These are phyloP conservation scores for Bufo bufo DNA, from an alignment of 2,113 vertebrate species.

Conservation along the genomic window DNA sequence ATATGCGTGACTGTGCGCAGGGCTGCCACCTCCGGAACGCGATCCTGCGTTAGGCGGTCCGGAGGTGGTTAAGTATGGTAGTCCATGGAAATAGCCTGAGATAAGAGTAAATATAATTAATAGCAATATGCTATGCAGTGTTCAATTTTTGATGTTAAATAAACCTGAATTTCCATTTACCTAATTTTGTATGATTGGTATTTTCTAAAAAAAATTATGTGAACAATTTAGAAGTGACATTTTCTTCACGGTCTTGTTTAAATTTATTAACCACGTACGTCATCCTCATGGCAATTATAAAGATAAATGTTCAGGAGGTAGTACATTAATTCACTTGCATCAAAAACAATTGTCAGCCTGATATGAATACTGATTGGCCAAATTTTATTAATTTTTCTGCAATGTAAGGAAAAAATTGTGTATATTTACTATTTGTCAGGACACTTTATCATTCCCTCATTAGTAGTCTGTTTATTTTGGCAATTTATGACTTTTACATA, in stretches of 20 bases:
- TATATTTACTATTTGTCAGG: conserved; percentile 7
- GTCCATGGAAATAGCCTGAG: no score
- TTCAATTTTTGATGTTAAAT: background rate
- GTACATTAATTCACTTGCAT: background rate
- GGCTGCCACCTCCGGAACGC: no score
- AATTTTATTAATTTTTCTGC: background rate
- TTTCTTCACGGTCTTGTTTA: background rate
- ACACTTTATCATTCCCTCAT: conserved; percentile 24
- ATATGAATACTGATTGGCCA: background rate
- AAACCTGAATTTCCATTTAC: background rate
- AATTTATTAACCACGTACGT: background rate
- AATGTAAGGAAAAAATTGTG: background rate
- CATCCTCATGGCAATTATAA: background rate
- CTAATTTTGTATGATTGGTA: background rate
- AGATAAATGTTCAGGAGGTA: background rate
- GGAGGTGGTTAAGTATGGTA: no score
- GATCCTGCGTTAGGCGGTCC: no score
- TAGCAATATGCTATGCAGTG: no score
- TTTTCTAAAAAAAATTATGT: background rate
- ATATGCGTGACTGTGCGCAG: no score
- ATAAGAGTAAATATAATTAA: no score
- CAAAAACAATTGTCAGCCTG: background rate
- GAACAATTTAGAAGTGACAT: background rate
- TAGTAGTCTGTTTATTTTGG: conserved; percentile 6
- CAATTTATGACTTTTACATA: conserved; percentile 27